These are phyloP conservation scores for Idaea straminata DNA, from an alignment of 2,888 invertebrate species.

Conservation along the genomic window DNA sequence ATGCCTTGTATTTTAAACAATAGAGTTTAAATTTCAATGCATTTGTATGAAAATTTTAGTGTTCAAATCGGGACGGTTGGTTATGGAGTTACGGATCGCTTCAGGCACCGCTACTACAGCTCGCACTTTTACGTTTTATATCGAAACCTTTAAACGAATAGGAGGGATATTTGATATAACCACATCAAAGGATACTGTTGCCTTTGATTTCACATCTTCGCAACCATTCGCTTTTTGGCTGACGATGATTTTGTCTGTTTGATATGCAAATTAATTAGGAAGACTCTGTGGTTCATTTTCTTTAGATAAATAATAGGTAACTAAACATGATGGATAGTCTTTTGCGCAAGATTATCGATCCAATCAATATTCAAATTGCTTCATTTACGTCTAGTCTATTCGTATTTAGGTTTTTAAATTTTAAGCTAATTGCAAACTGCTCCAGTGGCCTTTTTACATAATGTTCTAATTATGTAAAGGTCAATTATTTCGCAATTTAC, in stretches of 20 bases:
- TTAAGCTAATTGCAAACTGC: background rate
- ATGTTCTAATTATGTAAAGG: background rate
- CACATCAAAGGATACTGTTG: constrained; percentile 17
- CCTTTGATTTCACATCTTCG: background rate
- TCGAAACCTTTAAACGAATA: constrained; percentile 22
- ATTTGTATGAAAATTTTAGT: background rate
- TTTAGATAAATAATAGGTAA: background rate
- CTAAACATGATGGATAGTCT: background rate
- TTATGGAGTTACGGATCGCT: constrained; percentile 22
- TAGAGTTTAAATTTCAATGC: background rate
- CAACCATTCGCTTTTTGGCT: background rate
- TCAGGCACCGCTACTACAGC: constrained; percentile 22
- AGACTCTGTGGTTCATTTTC: background rate
- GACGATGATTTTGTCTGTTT: background rate
- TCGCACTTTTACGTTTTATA: constrained; percentile 22
- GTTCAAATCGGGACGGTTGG: constrained; percentile 14
- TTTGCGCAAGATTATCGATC: background rate
- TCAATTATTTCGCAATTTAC: background rate
- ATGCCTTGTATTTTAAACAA: background rate
- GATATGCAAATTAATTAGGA: background rate
- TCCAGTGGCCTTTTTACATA: background rate
- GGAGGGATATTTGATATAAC: constrained; percentile 24
- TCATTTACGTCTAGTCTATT: background rate
- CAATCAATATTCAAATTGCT: background rate
- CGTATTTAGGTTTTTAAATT: background rate